phyloP scores from a whole-genome alignment of 92 coral and sea anemone genomes.

The Isaurus tuberculatus region DNA sequence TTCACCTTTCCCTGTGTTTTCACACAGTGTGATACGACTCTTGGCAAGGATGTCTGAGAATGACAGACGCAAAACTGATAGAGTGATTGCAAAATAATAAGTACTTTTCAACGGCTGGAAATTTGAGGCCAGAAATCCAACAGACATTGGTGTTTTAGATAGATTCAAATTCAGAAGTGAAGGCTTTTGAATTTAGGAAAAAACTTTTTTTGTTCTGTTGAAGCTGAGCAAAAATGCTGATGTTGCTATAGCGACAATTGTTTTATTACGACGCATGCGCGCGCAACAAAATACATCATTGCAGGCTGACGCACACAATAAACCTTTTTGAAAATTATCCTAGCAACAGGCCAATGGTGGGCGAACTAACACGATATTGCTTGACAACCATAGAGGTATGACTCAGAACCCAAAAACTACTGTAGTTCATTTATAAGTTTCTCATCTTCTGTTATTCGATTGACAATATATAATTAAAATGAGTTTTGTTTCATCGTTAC shows the following conservation, averaged over 20 bases:
- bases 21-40: constrained; percentile 92
- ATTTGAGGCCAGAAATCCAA: neutral
- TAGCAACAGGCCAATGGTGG: no score
- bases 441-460: no score
- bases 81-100: constrained; percentile 23
- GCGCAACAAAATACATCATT: neutral
- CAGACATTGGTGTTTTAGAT: neutral
- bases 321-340: no score
- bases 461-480: no score
- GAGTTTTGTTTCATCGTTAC: no score
- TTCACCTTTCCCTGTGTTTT: constrained; percentile 88
- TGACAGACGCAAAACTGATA: constrained; percentile 9
- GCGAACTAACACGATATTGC: no score
- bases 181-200: neutral
- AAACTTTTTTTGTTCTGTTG: neutral
- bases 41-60: constrained; percentile 82
- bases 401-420: no score
- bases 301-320: no score
- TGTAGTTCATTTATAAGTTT: no score
- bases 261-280: constrained; percentile 34
- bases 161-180: neutral
- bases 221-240: neutral
- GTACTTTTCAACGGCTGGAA: constrained; percentile 16
- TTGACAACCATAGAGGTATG: no score
- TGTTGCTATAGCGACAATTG: constrained; percentile 16